Conservation (phyloP, 2,888 invertebrate genomes). For the Lacanobia oleracea region DNA sequence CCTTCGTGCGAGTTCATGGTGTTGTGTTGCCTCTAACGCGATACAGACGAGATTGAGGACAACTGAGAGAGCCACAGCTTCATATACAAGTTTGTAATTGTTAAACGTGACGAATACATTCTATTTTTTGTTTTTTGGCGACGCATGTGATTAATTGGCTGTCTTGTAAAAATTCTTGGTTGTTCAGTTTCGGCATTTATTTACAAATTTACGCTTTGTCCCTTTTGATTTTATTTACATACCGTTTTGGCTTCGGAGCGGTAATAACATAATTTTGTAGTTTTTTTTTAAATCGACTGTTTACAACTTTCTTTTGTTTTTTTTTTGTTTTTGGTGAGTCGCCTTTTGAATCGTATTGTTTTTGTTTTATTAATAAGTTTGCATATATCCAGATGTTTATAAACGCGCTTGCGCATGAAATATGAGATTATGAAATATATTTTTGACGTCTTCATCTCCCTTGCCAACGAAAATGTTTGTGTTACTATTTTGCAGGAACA, state of each 20-base stretch:
- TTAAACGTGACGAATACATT: slow-evolving; percentile 76
- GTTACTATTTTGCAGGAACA: neutral
- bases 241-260: slow-evolving; percentile 45
- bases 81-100: slow-evolving; percentile 73
- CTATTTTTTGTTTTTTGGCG: slow-evolving; percentile 79
- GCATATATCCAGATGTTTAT: slow-evolving; percentile 5
- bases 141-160: slow-evolving; percentile 80
- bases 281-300: slow-evolving; percentile 22
- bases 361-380: slow-evolving; percentile 24
- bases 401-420: slow-evolving; percentile 2
- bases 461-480: slow-evolving; percentile 23
- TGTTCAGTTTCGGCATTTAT: slow-evolving; percentile 56
- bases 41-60: slow-evolving; percentile 79
- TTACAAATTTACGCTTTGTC: slow-evolving; percentile 54
- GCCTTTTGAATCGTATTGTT: slow-evolving; percentile 26
- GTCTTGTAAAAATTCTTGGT: slow-evolving; percentile 71
- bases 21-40: slow-evolving; percentile 76
- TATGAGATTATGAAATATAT: slow-evolving; percentile 42
- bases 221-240: slow-evolving; percentile 58
- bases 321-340: slow-evolving; percentile 4
- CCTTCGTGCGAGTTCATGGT: slow-evolving; percentile 88
- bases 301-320: slow-evolving; percentile 38
- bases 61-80: slow-evolving; percentile 72
- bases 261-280: slow-evolving; percentile 15
- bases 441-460: slow-evolving; percentile 25